These are phyloP conservation scores for Drosophila colorata DNA, from an alignment of 2,888 invertebrate species.

Conservation along the genomic window DNA sequence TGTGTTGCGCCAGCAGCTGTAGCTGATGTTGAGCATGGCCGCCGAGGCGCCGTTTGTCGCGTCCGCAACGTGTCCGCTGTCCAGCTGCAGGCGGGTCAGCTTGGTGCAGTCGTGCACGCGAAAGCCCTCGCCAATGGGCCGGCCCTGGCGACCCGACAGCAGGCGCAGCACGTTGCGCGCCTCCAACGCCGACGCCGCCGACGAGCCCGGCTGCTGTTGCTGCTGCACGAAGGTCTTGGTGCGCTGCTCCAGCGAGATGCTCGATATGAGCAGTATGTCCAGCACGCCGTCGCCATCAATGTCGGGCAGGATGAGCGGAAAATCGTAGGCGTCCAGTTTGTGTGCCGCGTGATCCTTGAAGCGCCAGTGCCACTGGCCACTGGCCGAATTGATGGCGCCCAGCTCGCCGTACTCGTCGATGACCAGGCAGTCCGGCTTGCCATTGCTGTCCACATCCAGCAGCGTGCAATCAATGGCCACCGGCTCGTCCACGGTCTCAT, in stretches of 20 bases:
- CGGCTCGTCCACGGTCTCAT: slow-evolving; percentile 89
- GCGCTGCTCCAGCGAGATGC: slow-evolving; percentile 81
- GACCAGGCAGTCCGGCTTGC: slow-evolving; percentile 90
- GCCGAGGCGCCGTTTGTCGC: slow-evolving; percentile 2
- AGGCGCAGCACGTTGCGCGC: slow-evolving; percentile 88
- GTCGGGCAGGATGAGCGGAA: slow-evolving; percentile 90
- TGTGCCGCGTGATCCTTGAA: slow-evolving; percentile 79
- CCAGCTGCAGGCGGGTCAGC: slow-evolving; percentile 87
- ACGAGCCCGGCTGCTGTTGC: slow-evolving; percentile 46
- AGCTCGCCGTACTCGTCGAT: slow-evolving; percentile 89
- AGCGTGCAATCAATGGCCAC: slow-evolving; percentile 90
- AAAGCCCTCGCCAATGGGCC: slow-evolving; percentile 88
- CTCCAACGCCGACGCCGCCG: slow-evolving; percentile 37
- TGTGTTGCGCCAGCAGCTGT: slow-evolving; percentile 87
- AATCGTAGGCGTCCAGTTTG: slow-evolving; percentile 88
- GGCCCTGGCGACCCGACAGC: slow-evolving; percentile 90
- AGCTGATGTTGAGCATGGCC: slow-evolving; percentile 84
- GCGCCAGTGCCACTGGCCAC: slow-evolving; percentile 87
- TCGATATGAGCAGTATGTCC: slow-evolving; percentile 89
- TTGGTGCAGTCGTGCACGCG: slow-evolving; percentile 87
- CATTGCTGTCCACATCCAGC: slow-evolving; percentile 90
- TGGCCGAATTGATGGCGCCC: slow-evolving; percentile 87
- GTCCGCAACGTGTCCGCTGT: slow-evolving; percentile 43
- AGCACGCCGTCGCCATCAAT: slow-evolving; percentile 90
- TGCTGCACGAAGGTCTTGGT: slow-evolving; percentile 70